Base-by-base conservation (phyloP, 2,113 vertebrate species). In the Sinocyclocheilus anshuiensis region DNA sequence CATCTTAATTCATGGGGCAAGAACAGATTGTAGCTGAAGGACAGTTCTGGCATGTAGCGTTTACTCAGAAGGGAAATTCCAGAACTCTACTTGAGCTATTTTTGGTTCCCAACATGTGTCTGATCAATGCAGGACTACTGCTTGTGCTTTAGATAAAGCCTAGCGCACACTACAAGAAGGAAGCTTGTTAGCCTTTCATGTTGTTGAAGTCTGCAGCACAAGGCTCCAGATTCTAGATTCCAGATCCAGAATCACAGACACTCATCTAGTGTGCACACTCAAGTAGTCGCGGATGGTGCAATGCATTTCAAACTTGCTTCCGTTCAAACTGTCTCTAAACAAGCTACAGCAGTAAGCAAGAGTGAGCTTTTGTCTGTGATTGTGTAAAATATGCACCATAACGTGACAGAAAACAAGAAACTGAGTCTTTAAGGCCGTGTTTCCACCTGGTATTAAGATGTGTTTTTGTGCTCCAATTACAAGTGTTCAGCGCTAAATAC, bases 21-120 rank as follows among this genome's bases (percentile, higher is more conserved):
- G 72, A 77, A 15, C 61, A 81, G 87, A 18, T 55, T 83, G 84
- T 88, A 72, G 57, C 53, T 85, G 83, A 79, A 72, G 63, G 67
- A 42, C 65, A 71, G 22, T 72, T 86, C 74, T 86, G 84, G 55
- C 75, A 63, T 83, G 87, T 39, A 77, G 63, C n/a, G 8, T 87
- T 77, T 85, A 72, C 79, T 63, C 75, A 65, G 75, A 79, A 84
- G 71, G 86, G 79, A 87, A 85, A 85, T 89, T 89, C 77, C 86
- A 87, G 33, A 67, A 55, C 77, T 50, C n/a, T 50, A 42, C 77
- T 77, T 29, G 12, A 85, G 69, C 50, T 87, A 87, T 85, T 87
- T 89, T 83, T 83, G 63, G 69, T 55, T 45, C 57, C 29, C 55
- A 88, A 29, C 63, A 86, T 86, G 61, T 78, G 78, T 82, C 61